Conservation (phyloP, 2,113 vertebrate genomes). For the Gymnorhina tibicen region DNA sequence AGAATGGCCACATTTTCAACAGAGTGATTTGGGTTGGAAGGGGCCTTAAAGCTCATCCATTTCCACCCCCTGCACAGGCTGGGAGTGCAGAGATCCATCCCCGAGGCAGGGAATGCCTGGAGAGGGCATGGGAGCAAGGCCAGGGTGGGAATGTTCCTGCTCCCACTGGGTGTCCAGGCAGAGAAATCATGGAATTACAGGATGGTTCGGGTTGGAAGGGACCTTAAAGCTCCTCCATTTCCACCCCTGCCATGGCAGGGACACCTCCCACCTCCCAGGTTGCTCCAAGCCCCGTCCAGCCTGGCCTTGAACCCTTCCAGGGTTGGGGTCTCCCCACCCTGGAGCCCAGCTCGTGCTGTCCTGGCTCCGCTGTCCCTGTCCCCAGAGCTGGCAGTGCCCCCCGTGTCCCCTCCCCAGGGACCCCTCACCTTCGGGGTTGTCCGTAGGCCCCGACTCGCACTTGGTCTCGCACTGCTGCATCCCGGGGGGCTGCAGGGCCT, state of each 20-base stretch:
- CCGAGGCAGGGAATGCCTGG: not conserved
- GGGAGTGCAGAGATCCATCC: not conserved
- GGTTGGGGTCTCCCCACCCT: not conserved
- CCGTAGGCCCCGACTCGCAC: conserved; percentile 84
- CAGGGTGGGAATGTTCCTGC: not conserved
- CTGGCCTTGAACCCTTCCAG: not conserved
- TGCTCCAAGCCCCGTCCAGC: not conserved
- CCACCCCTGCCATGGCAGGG: not conserved
- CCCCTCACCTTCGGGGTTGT: conserved; percentile 87
- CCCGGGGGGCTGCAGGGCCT: conserved; percentile 78
- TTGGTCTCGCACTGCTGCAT: conserved; percentile 94
- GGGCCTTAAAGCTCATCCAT: not conserved
- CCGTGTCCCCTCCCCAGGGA: accelerated
- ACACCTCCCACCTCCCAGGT: not conserved
- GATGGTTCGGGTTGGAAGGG: not conserved
- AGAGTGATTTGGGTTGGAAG: not conserved
- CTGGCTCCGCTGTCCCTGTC: accelerated
- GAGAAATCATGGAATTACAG: not conserved
- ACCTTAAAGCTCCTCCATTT: not conserved
- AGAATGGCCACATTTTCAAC: not conserved
- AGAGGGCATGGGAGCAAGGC: accelerated
- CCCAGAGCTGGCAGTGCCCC: not conserved
- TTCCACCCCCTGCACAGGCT: not conserved
- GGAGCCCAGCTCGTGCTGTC: accelerated
- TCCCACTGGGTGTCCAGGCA: not conserved